Evolutionary conservation across 2,888 invertebrate genomes (phyloP).

Genomic region (Rhimphoctona megacephalus): DNA sequence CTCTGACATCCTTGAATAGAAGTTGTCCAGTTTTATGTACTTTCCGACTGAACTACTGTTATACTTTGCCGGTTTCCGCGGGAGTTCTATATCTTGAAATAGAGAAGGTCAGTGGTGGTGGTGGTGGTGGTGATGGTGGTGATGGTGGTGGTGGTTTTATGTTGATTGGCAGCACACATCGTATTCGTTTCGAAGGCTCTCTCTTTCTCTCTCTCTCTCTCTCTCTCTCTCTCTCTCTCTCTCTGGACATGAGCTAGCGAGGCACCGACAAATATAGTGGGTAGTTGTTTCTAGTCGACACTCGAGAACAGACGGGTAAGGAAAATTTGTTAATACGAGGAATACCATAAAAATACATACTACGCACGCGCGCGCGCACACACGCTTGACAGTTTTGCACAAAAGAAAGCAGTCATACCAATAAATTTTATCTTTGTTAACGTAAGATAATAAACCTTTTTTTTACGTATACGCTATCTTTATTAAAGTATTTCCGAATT

Average conservation of each 20-base stretch:
- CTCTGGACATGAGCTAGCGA: conserved; percentile 23
- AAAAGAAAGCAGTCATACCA: not conserved
- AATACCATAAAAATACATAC: conserved; percentile 1
- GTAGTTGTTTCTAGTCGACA: conserved; percentile 54
- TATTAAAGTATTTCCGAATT: not conserved
- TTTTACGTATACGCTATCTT: not conserved
- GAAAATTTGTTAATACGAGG: conserved; percentile 3
- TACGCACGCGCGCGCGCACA: not conserved
- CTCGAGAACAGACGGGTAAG: conserved; percentile 61
- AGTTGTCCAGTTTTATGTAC: no score
- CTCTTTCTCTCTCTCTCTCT: conserved; percentile 15
- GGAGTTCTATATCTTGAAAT: not conserved
- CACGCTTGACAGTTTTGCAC: not conserved
- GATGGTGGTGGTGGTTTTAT: conserved; percentile 36
- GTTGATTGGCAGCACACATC: conserved; percentile 54
- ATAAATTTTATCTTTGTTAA: not conserved
- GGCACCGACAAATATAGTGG: conserved; percentile 17
- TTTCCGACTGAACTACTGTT: no score
- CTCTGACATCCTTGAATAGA: no score
- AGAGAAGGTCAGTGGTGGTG: not conserved
- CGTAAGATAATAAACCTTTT: not conserved
- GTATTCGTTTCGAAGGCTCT: conserved; percentile 19
- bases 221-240: conserved; percentile 9
- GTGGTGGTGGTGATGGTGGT: not conserved
- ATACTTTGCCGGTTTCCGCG: not conserved